A percentile compares a stretch with the other conserved stretches of the same genome.
phyloP scores from a whole-genome alignment of 2,888 invertebrate genomes.

The Mesochorus sp. region DNA sequence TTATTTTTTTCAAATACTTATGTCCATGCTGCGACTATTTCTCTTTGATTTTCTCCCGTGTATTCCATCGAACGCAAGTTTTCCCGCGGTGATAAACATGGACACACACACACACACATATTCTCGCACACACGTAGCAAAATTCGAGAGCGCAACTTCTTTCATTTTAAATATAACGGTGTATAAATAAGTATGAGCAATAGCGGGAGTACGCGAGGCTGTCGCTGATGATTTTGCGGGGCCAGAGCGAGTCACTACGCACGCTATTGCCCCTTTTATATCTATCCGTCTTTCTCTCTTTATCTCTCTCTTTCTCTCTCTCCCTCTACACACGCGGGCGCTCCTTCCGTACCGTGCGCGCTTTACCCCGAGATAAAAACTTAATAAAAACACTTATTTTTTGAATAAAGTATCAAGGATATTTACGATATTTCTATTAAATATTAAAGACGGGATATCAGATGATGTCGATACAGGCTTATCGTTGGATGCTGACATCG shows the following conservation, averaged over 20 bases:
- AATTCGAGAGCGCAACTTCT: constrained; percentile 66
- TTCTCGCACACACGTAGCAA: constrained; percentile 37
- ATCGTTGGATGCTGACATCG: constrained; percentile 68
- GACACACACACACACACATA: background rate
- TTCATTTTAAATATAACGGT: constrained; percentile 82
- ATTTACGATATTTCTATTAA: background rate
- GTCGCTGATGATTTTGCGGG: constrained; percentile 73
- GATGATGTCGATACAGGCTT: constrained; percentile 69
- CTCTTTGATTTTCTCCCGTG: constrained; percentile 4
- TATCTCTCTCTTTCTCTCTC: background rate
- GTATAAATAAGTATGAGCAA: constrained; percentile 83
- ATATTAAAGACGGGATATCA: constrained; percentile 61
- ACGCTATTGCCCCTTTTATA: constrained; percentile 50
- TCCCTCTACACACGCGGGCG: background rate
- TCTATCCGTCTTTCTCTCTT: constrained; percentile 25
- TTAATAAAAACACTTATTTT: constrained; percentile 59
- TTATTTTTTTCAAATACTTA: background rate
- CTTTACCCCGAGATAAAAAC: background rate
- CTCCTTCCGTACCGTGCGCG: background rate
- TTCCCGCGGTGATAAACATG: constrained; percentile 39
- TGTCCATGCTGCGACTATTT: background rate
- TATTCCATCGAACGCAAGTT: constrained; percentile 34
- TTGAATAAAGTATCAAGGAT: constrained; percentile 28
- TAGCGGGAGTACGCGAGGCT: constrained; percentile 80
- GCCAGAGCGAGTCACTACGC: constrained; percentile 57